These are phyloP conservation scores for Beroe forskalii DNA, from an alignment of 37 sponge, comb jelly and placozoan genomes.

Conservation along the genomic window DNA sequence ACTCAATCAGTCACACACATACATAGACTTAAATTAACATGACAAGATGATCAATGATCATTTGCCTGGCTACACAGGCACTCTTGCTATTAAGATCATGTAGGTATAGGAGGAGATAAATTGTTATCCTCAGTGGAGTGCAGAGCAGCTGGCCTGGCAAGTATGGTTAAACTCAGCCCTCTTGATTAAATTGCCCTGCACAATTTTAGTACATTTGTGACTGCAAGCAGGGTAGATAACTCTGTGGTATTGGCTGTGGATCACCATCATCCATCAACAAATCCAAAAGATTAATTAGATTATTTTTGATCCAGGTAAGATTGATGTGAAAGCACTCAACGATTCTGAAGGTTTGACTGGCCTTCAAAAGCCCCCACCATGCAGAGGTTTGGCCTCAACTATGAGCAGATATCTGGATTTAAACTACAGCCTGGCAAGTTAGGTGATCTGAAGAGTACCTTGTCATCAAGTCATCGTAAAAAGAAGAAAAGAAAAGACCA, in stretches of 20 bases:
- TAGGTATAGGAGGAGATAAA: no score
- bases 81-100: no score
- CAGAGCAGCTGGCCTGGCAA: no score
- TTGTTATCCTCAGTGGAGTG: no score
- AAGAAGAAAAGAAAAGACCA: constrained; percentile 55
- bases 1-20: neutral
- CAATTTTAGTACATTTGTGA: no score
- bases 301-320: no score
- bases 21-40: neutral
- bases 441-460: neutral
- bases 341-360: constrained; percentile 47
- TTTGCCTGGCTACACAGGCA: no score
- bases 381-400: neutral
- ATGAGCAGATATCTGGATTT: constrained; percentile 49
- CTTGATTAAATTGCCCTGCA: no score
- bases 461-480: constrained; percentile 15
- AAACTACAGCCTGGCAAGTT: constrained; percentile 17
- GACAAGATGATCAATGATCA: no score
- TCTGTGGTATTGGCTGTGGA: neutral
- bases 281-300: no score
- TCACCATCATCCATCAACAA: constrained; percentile 7
- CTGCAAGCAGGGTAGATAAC: neutral
- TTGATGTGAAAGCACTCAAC: constrained; percentile 1
- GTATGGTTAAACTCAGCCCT: no score
- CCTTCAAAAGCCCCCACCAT: constrained; percentile 12